A percentile compares a stretch with the other conserved stretches of the same genome.
Conservation (phyloP, 2,797 vertebrate genomes). For the Platyrinchus mystaceus region DNA sequence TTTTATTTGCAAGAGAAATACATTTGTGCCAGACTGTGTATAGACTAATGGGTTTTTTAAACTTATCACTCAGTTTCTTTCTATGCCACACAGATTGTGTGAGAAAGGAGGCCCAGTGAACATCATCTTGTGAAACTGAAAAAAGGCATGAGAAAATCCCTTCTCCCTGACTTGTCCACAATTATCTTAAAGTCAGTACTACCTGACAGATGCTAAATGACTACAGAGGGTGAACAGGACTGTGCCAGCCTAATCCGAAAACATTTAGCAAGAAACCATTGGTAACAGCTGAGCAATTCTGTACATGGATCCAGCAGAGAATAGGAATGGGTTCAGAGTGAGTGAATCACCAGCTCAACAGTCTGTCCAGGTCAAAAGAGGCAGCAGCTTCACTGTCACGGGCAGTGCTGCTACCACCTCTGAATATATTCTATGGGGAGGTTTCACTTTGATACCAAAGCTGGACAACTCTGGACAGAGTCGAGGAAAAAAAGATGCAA, state of each 20-base stretch:
- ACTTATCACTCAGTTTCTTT: background rate
- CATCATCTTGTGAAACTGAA: background rate
- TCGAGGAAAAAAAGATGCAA: background rate
- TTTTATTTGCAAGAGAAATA: background rate
- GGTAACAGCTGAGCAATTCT: accelerated
- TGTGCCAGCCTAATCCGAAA: background rate
- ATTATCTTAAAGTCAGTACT: background rate
- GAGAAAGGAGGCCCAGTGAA: background rate
- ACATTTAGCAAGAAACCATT: background rate
- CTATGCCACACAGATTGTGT: background rate
- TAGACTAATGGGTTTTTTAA: background rate
- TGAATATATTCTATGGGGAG: background rate
- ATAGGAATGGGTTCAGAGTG: background rate
- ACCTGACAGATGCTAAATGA: background rate
- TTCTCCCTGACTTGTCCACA: background rate
- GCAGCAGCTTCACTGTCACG: accelerated
- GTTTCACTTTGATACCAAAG: background rate
- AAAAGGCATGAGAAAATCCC: background rate
- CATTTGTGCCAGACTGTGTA: background rate
- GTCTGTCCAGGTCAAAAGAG: background rate
- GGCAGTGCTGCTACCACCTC: background rate
- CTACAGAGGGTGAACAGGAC: background rate
- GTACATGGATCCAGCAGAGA: accelerated
- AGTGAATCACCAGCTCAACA: background rate
- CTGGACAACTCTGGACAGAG: background rate